phyloP scores from a whole-genome alignment of 2,113 vertebrate species.

The Gobius niger region DNA sequence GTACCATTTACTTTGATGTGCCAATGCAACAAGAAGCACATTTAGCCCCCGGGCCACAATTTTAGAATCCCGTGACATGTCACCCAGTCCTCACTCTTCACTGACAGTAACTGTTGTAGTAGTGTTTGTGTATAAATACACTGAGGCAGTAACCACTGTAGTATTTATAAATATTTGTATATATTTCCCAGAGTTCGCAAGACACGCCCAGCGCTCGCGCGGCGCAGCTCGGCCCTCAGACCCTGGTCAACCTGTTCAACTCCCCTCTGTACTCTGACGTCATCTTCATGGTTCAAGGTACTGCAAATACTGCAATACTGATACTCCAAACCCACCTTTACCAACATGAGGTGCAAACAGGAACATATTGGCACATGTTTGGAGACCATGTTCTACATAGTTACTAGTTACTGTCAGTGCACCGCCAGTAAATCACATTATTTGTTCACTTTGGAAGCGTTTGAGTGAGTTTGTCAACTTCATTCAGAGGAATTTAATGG shows the following conservation, averaged over 20 bases:
- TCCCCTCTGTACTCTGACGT: slow-evolving; percentile 92
- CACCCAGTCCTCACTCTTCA: too few species aligned
- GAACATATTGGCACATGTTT: too few species aligned
- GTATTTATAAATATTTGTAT: not conserved
- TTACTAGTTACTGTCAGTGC: not conserved
- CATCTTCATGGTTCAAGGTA: slow-evolving; percentile 97
- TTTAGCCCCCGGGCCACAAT: too few species aligned
- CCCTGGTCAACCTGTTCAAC: slow-evolving; percentile 92
- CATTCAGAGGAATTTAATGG: too few species aligned
- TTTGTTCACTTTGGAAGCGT: too few species aligned
- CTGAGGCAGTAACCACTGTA: not conserved
- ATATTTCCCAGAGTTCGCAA: slow-evolving; percentile 57
- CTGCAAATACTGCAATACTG: not conserved
- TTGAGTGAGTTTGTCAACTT: too few species aligned
- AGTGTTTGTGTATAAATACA: not conserved
- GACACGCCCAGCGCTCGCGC: slow-evolving; percentile 74
- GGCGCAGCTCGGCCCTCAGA: slow-evolving; percentile 78
- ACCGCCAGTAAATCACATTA: not conserved
- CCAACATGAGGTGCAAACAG: not conserved
- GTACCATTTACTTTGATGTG: too few species aligned
- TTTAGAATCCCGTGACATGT: too few species aligned
- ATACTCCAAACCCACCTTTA: not conserved
- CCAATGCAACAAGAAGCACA: too few species aligned
- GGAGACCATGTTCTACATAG: too few species aligned
- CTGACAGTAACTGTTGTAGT: too few species aligned